Base-by-base conservation (phyloP, 2,113 vertebrate genomes). In the Cyprinodon variegatus region DNA sequence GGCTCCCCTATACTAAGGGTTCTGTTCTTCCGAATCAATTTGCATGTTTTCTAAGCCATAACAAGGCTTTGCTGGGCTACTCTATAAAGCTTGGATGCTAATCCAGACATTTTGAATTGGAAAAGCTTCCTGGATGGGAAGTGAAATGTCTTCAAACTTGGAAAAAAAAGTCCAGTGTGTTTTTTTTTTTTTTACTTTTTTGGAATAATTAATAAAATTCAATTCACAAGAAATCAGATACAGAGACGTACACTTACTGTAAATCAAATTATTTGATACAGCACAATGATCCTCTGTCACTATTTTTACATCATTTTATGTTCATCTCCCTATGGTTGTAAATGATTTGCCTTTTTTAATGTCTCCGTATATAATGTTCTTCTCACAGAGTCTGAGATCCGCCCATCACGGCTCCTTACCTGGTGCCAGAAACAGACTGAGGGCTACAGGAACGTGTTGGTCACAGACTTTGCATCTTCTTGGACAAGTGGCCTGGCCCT, bases 371-470 rank as follows among this genome's bases (percentile, higher is more conserved):
- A 1, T 29, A 2, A 0, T 78, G 40, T 84, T 37, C 81, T 50
- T 66, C 64, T 79, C 17, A 20, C 86, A 99, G 98, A 98, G 87
- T 97, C 96, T 0, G 98, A 98, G 68, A 92, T 96, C 80, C 92
- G 96, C 65, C 97, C 97, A 4, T 94, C 95, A 48, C 96, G 96
- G 82, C 96, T 99, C 74, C 74, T 98, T 81, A 97, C 96, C 1
- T 99, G 98, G 98, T 99, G 98, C 91, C 97, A 97, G 93, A 97
- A 95, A 77, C 97, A 98, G 91, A 97, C 96, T 0, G 96, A 98
- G 75, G 96, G 96, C 61, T 99, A 98, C 90, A 93, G 90, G 68
- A 95, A 95, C 0, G 96, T 99, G 61, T 79, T 10, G 0, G 78
- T 99, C 90, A 96, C 94, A 0, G 94, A 99, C 89, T 92, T 99